phyloP scores from a whole-genome alignment of 2,797 vertebrate species.

The Phoebastria nigripes region DNA sequence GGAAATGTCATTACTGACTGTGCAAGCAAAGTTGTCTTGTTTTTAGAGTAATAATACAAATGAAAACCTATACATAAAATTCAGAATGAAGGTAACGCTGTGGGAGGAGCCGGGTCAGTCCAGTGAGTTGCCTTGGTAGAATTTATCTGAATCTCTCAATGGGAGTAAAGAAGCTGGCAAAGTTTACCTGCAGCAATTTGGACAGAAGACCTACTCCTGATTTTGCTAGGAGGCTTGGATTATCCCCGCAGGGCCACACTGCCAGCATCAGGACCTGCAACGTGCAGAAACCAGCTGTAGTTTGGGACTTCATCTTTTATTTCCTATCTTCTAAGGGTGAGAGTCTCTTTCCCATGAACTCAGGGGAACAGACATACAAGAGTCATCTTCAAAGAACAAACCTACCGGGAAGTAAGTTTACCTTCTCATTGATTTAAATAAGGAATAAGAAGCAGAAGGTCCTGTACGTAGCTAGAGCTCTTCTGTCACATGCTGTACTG shows the following conservation, averaged over 20 bases:
- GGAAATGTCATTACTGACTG: not conserved
- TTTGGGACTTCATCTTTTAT: not conserved
- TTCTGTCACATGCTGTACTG: accelerated
- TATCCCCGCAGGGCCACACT: not conserved
- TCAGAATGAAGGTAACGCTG: not conserved
- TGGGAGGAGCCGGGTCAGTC: not conserved
- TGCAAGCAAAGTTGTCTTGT: not conserved
- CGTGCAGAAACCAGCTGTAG: not conserved
- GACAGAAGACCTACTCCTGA: not conserved
- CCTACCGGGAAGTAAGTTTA: not conserved
- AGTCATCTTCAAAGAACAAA: not conserved
- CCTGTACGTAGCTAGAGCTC: not conserved
- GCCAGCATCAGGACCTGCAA: not conserved
- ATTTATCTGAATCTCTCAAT: not conserved
- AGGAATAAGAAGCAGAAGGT: not conserved
- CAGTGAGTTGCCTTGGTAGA: not conserved
- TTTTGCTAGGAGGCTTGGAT: not conserved
- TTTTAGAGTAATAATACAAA: not conserved
- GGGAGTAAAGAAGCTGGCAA: not conserved
- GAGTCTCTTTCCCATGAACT: not conserved
- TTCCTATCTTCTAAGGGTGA: not conserved
- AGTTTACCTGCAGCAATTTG: not conserved
- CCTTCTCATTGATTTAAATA: not conserved
- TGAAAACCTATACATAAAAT: not conserved
- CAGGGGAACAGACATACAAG: not conserved